phyloP scores from a whole-genome alignment of 2,113 vertebrate species.

The Cromileptes altivelis region DNA sequence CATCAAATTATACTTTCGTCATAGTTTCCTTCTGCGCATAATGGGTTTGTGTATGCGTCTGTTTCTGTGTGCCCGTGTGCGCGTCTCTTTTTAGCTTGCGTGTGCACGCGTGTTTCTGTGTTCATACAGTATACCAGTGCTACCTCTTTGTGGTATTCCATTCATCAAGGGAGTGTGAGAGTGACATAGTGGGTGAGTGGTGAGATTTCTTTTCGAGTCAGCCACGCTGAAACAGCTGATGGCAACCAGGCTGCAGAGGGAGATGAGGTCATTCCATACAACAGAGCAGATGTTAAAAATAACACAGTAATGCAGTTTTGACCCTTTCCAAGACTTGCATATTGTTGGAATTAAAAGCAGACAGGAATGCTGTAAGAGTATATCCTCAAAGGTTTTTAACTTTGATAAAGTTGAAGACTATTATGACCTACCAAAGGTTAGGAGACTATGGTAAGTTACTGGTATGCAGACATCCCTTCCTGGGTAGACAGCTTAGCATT shows the following conservation, averaged over 20 bases:
- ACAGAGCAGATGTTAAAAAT: constrained; percentile 14
- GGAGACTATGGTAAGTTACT: not conserved
- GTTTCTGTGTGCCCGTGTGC: constrained; percentile 3
- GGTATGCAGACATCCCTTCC: not conserved
- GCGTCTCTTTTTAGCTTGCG: constrained; percentile 22
- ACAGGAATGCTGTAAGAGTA: not conserved
- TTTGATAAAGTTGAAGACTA: not conserved
- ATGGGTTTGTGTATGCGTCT: constrained; percentile 37
- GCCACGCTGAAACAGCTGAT: constrained; percentile 38
- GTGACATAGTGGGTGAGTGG: constrained; percentile 20
- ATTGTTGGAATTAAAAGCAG: not conserved
- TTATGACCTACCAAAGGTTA: not conserved
- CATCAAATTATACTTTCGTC: constrained; percentile 48
- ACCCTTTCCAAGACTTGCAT: constrained; percentile 5
- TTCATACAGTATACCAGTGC: constrained; percentile 4
- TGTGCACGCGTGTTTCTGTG: not conserved
- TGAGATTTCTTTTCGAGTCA: constrained; percentile 30
- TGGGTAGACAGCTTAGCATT: not conserved
- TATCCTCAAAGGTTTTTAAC: not conserved
- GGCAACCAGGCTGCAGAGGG: not conserved
- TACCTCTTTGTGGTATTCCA: constrained; percentile 26
- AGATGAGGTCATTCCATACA: constrained; percentile 37
- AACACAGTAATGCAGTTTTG: constrained; percentile 8
- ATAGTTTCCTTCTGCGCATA: constrained; percentile 57
- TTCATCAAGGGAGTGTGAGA: constrained; percentile 30